Base-by-base conservation (phyloP, 2,888 invertebrate species). In the Campopleginae sp. region DNA sequence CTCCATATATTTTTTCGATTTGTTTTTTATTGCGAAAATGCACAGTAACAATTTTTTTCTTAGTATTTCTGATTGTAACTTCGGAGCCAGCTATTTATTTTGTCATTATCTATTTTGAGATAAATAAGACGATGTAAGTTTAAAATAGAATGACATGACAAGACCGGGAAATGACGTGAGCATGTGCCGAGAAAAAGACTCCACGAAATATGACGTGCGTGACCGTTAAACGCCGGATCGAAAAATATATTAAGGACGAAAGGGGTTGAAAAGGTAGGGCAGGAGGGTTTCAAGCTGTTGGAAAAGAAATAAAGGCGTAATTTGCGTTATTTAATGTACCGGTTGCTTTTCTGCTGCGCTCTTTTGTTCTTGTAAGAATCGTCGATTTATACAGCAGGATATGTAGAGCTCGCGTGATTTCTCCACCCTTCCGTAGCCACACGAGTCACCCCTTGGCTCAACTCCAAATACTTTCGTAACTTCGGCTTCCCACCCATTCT, bases 351-450 rank as follows among this genome's bases (percentile, higher is more conserved):
- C 27, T 23, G n/a, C 38, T 65, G 51, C 38, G 66, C 66, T 58
- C 54, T 66, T 76, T 48, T n/a, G 14, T 42, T 65, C 31, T 51
- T 54, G 17, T 8, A 38, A 8, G 75, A 89, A 85, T 38, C 38
- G 31, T 51, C 48, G n/a, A 63, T 70, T 63, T 33, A 77, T 66
- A 78, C 75, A 71, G 78, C 75, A 71, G 78, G 54, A 72, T 72
- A 77, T 51, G 74, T 46, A 66, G 76, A 66, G 87, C 74, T 88
- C 87, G 88, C 89, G 89, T 90, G 88, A 89, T 90, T 90, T 87
- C 88, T 88, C 84, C 82, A 89, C 87, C 80, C 82, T 82, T 81
- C 74, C 83, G 70, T 74, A 82, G 76, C 70, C 86, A 86, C 85
- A 86, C 84, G 80, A 82, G 80, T 85, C 86, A 74, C 68, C 58